Evolutionary conservation across 1,140 invertebrate genomes (phyloP).

Genomic region (Nebria ingens): DNA sequence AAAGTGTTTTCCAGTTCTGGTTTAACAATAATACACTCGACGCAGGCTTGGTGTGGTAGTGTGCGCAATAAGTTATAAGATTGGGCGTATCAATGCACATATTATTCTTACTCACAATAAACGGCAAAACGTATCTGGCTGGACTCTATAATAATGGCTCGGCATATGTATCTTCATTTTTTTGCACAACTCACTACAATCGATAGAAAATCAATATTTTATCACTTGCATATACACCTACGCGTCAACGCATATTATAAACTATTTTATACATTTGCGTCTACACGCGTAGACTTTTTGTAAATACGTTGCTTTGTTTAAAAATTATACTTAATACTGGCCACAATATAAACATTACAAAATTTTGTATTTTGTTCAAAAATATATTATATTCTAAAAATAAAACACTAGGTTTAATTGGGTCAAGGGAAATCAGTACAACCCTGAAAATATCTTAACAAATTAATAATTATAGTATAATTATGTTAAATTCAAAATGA

Average conservation of each 20-base stretch:
- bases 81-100: slow-evolving; percentile 5
- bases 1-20: not conserved
- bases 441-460: too few relatives aligned
- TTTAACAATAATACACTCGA: slow-evolving; percentile 2
- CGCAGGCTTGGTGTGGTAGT: not conserved
- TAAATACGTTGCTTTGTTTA: too few relatives aligned
- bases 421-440: too few relatives aligned
- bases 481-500: too few relatives aligned
- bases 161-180: not conserved
- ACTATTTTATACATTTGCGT: not conserved
- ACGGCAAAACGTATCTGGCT: not conserved
- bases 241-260: not conserved
- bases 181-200: not conserved
- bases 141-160: slow-evolving; percentile 3
- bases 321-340: too few relatives aligned
- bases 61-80: not conserved
- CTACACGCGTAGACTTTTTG: too few relatives aligned
- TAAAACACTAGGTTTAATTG: too few relatives aligned
- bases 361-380: too few relatives aligned
- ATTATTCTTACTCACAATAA: slow-evolving; percentile 8
- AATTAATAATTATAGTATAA: too few relatives aligned
- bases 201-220: not conserved
- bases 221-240: not conserved
- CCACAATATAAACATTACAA: too few relatives aligned
- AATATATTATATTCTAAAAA: too few relatives aligned